phyloP scores from a whole-genome alignment of 2,888 invertebrate species.

The Diarsia mendica region DNA sequence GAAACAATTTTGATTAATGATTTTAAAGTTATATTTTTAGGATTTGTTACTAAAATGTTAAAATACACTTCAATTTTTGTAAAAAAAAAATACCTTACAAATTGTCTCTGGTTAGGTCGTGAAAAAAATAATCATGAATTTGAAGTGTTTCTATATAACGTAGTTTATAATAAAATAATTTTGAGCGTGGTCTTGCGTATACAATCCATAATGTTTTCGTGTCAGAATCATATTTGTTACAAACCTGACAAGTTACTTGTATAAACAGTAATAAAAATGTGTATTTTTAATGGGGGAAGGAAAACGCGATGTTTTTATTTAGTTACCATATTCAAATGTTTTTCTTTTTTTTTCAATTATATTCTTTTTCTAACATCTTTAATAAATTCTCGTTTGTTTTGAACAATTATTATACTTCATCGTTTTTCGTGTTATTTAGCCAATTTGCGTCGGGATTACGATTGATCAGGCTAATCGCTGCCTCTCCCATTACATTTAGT shows the following conservation, averaged over 20 bases:
- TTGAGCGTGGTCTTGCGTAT: conserved; percentile 51
- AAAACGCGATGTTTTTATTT: conserved; percentile 31
- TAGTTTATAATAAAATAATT: conserved; percentile 35
- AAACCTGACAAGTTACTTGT: conserved; percentile 47
- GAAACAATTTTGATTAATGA: conserved; percentile 43
- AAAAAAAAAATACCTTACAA: background rate
- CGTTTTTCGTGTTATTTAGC: background rate
- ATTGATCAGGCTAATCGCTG: conserved; percentile 22
- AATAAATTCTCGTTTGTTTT: background rate
- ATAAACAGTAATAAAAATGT: conserved; percentile 22
- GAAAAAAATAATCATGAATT: conserved; percentile 28
- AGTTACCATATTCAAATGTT: conserved; percentile 28
- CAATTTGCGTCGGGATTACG: conserved; percentile 8
- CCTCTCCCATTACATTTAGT: conserved; percentile 51
- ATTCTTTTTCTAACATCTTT: background rate
- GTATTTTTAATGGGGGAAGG: conserved; percentile 41
- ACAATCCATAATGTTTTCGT: conserved; percentile 27
- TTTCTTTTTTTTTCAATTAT: conserved; percentile 1
- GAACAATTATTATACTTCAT: background rate
- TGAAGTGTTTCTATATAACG: conserved; percentile 30
- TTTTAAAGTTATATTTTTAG: conserved; percentile 57
- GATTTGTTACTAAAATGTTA: conserved; percentile 43
- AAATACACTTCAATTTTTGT: conserved; percentile 25
- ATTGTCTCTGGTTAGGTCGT: conserved; percentile 23
- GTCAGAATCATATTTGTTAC: conserved; percentile 56